A percentile compares a stretch with the other conserved stretches of the same genome.
phyloP scores from a whole-genome alignment of 2,113 vertebrate species.

The Neopipo cinnamomea region DNA sequence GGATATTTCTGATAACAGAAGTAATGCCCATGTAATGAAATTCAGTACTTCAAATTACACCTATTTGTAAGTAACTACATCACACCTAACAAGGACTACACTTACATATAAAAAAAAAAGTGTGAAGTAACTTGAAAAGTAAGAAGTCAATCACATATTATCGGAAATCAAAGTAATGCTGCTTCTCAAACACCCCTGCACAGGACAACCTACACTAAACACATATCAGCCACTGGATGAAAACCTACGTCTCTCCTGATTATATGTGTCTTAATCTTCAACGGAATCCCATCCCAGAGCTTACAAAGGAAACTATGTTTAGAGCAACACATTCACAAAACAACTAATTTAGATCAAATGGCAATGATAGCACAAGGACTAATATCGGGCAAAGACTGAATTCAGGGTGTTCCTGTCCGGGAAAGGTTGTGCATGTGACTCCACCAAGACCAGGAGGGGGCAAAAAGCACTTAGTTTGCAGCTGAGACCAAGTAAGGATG shows the following conservation, averaged over 20 bases:
- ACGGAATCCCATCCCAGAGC: rapidly evolving
- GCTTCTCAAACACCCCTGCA: not conserved
- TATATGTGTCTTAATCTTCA: rapidly evolving
- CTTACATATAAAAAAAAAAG: not conserved
- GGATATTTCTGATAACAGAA: not conserved
- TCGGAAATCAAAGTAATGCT: not conserved
- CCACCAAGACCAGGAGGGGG: too few relatives aligned
- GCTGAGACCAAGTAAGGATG: not conserved
- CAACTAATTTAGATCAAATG: not conserved
- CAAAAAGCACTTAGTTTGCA: not conserved
- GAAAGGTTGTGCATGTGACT: rapidly evolving
- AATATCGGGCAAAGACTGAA: not conserved
- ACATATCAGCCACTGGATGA: not conserved
- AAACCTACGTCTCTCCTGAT: not conserved
- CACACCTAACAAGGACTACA: not conserved
- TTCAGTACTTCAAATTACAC: not conserved
- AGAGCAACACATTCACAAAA: not conserved
- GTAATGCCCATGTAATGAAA: not conserved
- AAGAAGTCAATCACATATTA: not conserved
- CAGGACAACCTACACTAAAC: not conserved
- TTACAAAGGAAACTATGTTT: not conserved
- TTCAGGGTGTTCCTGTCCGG: rapidly evolving
- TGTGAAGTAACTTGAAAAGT: not conserved
- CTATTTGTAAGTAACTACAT: not conserved
- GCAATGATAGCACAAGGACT: not conserved